Conservation (phyloP, 23 tunicate genomes). For the Botrylloides violaceus region DNA sequence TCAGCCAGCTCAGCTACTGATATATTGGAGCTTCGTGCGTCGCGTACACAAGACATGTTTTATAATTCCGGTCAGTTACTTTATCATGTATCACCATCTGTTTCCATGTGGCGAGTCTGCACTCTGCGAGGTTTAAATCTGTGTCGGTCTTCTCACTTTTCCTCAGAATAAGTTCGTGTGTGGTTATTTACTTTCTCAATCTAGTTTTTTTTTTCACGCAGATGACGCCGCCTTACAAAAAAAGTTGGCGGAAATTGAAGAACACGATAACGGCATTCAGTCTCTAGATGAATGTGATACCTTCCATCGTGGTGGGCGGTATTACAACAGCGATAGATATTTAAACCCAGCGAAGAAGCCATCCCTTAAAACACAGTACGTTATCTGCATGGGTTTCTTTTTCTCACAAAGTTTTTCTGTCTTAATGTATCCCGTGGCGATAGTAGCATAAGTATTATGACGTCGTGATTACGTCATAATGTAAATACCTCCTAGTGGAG, state of each 20-base stretch:
- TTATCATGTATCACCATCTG: too few species aligned
- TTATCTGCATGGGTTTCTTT: neutral
- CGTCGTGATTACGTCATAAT: too few species aligned
- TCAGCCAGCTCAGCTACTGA: neutral
- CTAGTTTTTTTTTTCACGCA: neutral
- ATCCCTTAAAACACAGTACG: constrained; percentile 19
- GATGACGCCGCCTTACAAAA: constrained; percentile 5
- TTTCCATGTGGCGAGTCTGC: too few species aligned
- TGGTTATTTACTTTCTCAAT: neutral
- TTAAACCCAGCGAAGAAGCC: constrained; percentile 27
- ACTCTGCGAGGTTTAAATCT: too few species aligned
- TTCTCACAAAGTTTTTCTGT: neutral
- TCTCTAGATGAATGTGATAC: constrained; percentile 10
- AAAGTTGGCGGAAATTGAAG: constrained; percentile 12
- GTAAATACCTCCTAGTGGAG: too few species aligned
- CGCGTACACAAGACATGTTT: neutral
- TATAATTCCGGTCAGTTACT: neutral
- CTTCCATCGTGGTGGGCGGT: constrained; percentile 42
- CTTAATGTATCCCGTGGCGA: too few species aligned
- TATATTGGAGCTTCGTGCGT: neutral
- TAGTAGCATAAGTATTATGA: too few species aligned
- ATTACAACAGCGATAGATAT: constrained; percentile 56
- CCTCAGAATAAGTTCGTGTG: too few species aligned
- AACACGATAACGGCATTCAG: neutral
- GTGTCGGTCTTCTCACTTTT: too few species aligned